phyloP scores from a whole-genome alignment of 92 coral and sea anemone genomes.

The Epizoanthus ramosus region DNA sequence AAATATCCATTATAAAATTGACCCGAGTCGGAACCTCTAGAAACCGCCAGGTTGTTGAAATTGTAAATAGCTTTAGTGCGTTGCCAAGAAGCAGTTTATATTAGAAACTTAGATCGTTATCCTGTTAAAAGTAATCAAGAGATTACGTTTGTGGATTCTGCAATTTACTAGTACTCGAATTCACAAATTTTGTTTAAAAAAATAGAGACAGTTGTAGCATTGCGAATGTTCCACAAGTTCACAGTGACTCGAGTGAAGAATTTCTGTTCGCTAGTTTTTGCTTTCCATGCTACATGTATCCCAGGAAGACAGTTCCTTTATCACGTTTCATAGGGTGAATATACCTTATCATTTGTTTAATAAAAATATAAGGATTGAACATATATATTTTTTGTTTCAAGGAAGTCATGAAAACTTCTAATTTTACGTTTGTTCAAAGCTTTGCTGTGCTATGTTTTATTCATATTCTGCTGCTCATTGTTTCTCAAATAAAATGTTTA shows the following conservation, averaged over 20 bases:
- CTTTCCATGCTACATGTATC: neutral
- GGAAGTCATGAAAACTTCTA: slow-evolving; percentile 20
- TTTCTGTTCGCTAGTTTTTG: slow-evolving; percentile 25
- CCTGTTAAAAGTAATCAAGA: neutral
- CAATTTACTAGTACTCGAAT: slow-evolving; percentile 1
- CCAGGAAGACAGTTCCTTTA: slow-evolving; percentile 18
- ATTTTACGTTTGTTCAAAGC: slow-evolving; percentile 5
- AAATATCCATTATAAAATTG: slow-evolving; percentile 30
- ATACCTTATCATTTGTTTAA: neutral
- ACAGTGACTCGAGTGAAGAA: neutral
- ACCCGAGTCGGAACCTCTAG: slow-evolving; percentile 2
- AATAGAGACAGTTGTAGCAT: neutral
- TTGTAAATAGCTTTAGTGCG: slow-evolving; percentile 20
- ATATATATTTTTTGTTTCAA: slow-evolving; percentile 1
- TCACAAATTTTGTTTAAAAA: slow-evolving; percentile 1
- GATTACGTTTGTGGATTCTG: neutral
- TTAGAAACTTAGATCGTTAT: slow-evolving; percentile 34
- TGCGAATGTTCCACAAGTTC: slow-evolving; percentile 23
- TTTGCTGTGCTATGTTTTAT: slow-evolving; percentile 22
- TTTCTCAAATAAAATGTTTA: slow-evolving; percentile 6
- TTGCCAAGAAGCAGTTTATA: slow-evolving; percentile 28
- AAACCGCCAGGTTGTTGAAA: slow-evolving; percentile 30
- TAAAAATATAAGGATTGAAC: slow-evolving; percentile 17
- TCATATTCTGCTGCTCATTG: slow-evolving; percentile 29
- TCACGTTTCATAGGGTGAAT: slow-evolving; percentile 8